Conservation (phyloP, 2,113 vertebrate species). For the Pimephales promelas region DNA sequence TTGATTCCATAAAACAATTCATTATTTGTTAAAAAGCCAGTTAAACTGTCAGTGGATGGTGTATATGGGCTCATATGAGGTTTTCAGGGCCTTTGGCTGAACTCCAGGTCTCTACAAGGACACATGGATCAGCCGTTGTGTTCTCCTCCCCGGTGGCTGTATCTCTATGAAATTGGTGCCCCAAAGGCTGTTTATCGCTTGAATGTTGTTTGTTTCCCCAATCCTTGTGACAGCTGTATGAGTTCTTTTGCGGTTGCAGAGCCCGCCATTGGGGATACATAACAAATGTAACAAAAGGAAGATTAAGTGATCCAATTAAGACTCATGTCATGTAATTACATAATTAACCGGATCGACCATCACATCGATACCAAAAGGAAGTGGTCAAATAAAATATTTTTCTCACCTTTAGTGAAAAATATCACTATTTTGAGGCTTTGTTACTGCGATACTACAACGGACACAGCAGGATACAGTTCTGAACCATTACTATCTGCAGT, state of each 20-base stretch:
- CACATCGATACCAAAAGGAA: neutral
- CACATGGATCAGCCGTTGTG: neutral
- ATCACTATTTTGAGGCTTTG: neutral
- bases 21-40: neutral
- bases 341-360: neutral
- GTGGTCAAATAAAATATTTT: neutral
- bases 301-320: neutral
- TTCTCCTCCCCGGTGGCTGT: slow-evolving; percentile 10
- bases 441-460: neutral
- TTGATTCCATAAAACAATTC: neutral
- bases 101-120: neutral
- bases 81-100: slow-evolving; percentile 3
- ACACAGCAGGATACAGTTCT: neutral
- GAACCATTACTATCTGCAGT: neutral
- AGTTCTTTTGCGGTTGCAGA: neutral
- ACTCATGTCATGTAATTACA: neutral
- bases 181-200: neutral
- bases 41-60: neutral
- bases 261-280: neutral
- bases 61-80: no score
- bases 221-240: slow-evolving; percentile 21
- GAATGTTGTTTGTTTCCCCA: slow-evolving; percentile 15
- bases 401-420: no score
- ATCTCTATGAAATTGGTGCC: neutral
- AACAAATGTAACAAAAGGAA: neutral